A percentile compares a stretch with the other conserved stretches of the same genome.
Conservation (phyloP, 2,797 vertebrate genomes). For the Enteromius paludinosus region DNA sequence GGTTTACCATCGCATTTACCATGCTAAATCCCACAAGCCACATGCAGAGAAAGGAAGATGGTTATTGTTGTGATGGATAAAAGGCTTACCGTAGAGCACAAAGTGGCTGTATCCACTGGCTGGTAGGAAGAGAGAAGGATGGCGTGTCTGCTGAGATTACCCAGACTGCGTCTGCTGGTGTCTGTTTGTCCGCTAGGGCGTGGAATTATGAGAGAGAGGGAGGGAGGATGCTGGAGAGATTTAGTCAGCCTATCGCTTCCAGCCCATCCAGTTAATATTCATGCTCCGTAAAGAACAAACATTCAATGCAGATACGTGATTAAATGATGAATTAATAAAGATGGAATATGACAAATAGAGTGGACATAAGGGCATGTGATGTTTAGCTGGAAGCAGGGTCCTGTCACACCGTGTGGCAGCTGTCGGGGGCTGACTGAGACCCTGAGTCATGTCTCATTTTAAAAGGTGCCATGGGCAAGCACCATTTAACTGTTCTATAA, state of each 20-base stretch:
- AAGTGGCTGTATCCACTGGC: conserved; percentile 49
- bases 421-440: conserved; percentile 32
- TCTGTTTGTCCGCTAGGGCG: conserved; percentile 71
- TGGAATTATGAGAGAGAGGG: conserved; percentile 69
- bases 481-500: not conserved
- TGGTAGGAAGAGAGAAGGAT: conserved; percentile 62
- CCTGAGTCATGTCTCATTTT: conserved; percentile 46
- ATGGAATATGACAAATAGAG: conserved; percentile 47
- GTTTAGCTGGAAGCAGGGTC: conserved; percentile 37
- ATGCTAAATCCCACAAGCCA: not conserved
- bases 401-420: conserved; percentile 21
- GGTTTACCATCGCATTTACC: not conserved
- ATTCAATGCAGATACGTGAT: conserved; percentile 58
- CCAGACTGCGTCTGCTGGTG: conserved; percentile 69
- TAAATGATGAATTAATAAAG: conserved; percentile 41
- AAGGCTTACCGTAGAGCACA: conserved; percentile 42
- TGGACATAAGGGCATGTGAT: conserved; percentile 10
- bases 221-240: conserved; percentile 44
- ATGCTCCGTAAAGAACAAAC: conserved; percentile 60
- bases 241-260: conserved; percentile 17
- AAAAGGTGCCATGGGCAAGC: conserved; percentile 6
- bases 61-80: conserved; percentile 35
- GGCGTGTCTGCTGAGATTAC: conserved; percentile 60
- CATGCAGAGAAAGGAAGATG: conserved; percentile 44
- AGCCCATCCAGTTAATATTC: conserved; percentile 67